Evolutionary conservation across 2,797 vertebrate species (phyloP), one percentile per base, ranked within the genome.

Genomic region (Nannoperca australis): DNA sequence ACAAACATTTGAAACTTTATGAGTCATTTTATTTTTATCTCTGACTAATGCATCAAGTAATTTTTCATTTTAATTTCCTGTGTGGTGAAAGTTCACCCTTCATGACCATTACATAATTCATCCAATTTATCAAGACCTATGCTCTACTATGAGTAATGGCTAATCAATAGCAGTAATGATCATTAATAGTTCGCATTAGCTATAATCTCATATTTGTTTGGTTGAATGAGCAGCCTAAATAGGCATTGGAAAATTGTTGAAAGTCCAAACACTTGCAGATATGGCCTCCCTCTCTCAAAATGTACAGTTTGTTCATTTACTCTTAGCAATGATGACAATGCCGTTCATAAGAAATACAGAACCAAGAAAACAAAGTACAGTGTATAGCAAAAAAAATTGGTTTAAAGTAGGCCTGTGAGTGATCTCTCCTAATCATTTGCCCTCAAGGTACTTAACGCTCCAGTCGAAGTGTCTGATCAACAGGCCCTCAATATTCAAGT

Each of bases 101-200:
- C 71, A 82, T 72, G 53, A 32, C 58, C 61, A 36, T 82, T 83
- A 70, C 71, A 81, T 83, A 81, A 89, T 90, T 86, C 62, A 80
- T 78, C 47, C 76, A 86, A 87, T 91, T 81, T 64, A 91, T 86
- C 80, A 84, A 51, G 56, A 69, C 45, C 76, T 64, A 49, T 47
- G 1, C 70, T 77, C 70, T 60, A 32, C 60, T 73, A 71, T 88
- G 81, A 93, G 84, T 88, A 91, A 93, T 90, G 80, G n/a, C 47
- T 83, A 90, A 93, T 94, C 92, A 91, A 92, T 93, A 92, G 60
- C 78, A 83, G 78, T 90, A 91, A 90, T 91, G 73, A 88, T 89
- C 86, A 91, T 90, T 91, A 90, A 93, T 91, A 86, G 76, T 79
- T 84, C 58, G 24, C 82, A 91, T 89, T 86, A 89, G 78, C 77